These are phyloP conservation scores for Arremon aurantiirostris DNA, from an alignment of 2,797 vertebrate species.

Conservation along the genomic window DNA sequence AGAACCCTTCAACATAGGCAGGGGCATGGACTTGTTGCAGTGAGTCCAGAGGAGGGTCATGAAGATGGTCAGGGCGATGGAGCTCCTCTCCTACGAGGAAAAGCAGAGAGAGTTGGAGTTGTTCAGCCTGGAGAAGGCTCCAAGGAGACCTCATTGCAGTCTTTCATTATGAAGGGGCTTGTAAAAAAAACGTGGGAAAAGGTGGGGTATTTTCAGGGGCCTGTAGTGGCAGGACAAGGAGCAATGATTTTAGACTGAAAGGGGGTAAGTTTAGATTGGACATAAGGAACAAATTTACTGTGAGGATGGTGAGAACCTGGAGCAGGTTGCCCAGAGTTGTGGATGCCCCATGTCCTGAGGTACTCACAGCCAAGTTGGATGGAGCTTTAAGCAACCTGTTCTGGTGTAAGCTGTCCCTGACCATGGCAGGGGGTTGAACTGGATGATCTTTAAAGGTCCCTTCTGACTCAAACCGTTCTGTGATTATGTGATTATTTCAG, in stretches of 20 bases:
- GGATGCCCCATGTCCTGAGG: background rate
- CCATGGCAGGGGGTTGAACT: background rate
- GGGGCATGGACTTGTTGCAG: background rate
- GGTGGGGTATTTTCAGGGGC: background rate
- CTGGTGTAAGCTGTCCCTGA: background rate
- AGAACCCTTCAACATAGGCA: background rate
- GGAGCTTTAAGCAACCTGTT: background rate
- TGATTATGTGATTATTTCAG: background rate
- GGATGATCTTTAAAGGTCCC: background rate
- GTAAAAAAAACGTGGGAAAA: background rate
- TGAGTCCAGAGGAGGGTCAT: fast-evolving
- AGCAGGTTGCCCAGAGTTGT: background rate
- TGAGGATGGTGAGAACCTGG: background rate
- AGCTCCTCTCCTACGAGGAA: fast-evolving
- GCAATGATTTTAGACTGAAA: background rate
- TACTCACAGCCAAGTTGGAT: background rate
- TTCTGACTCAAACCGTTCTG: background rate
- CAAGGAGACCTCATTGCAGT: fast-evolving
- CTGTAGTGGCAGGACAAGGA: background rate
- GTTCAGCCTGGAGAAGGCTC: background rate
- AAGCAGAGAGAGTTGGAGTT: background rate
- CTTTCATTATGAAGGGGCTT: background rate
- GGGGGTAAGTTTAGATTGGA: background rate
- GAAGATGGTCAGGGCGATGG: background rate
- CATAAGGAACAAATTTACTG: background rate